A percentile compares a stretch with the other conserved stretches of the same genome.
Conservation (phyloP, 2,888 invertebrate genomes). For the Hirudinaria manillensis region DNA sequence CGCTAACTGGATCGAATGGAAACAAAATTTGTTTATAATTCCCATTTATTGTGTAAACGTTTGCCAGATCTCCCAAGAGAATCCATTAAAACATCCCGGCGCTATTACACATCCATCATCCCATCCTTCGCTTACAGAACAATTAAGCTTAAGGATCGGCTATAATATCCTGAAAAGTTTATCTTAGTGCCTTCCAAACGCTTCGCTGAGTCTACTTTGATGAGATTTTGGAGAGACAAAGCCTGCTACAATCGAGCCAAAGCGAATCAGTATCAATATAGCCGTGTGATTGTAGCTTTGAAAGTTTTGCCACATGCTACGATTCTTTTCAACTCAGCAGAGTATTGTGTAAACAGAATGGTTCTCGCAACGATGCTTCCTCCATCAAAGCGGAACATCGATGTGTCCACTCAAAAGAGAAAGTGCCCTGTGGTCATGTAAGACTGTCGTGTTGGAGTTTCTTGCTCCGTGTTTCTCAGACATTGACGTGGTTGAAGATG, state of each 20-base stretch:
- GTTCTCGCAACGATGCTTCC: not conserved
- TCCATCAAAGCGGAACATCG: not conserved
- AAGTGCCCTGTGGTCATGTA: no score
- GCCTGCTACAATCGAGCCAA: no score
- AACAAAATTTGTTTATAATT: no score
- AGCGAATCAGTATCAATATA: no score
- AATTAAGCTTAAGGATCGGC: slow-evolving; percentile 2
- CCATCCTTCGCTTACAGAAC: slow-evolving; percentile 8
- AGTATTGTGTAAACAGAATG: not conserved
- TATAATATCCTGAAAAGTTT: slow-evolving; percentile 1
- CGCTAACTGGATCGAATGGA: no score
- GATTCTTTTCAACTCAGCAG: not conserved
- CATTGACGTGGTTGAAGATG: slow-evolving; percentile 2
- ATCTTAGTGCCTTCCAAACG: slow-evolving; percentile 1
- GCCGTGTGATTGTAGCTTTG: no score
- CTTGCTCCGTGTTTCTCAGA: not conserved
- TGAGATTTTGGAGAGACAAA: not conserved
- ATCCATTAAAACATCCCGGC: not conserved
- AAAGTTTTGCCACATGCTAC: not conserved
- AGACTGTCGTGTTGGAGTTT: no score
- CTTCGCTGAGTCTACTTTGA: not conserved
- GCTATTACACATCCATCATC: slow-evolving; percentile 6
- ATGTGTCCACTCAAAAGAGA: no score
- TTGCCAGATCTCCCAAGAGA: slow-evolving; percentile 4
- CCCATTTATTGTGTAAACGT: no score